A percentile compares a stretch with the other conserved stretches of the same genome.
phyloP scores from a whole-genome alignment of 1,140 invertebrate genomes.

The Ptiloglossa arizonensis region DNA sequence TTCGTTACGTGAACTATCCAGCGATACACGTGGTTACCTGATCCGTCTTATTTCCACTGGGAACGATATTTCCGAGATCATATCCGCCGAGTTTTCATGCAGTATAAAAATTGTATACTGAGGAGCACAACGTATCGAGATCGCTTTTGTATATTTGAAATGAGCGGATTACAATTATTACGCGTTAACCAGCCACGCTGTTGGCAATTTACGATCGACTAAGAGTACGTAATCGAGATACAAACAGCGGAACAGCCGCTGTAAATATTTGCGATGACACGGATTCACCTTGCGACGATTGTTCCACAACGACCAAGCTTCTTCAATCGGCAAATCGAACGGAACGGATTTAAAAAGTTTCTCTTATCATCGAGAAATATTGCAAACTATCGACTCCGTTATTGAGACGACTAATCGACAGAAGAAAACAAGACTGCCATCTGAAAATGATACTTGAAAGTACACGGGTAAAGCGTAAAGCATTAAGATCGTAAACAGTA shows the following conservation, averaged over 20 bases:
- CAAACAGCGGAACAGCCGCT: slow-evolving; percentile 21
- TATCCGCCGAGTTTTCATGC: too few relatives aligned
- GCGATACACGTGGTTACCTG: neutral
- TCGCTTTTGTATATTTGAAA: neutral
- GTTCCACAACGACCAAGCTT: neutral
- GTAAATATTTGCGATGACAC: slow-evolving; percentile 41
- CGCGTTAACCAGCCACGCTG: slow-evolving; percentile 17
- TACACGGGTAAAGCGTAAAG: neutral
- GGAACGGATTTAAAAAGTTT: neutral
- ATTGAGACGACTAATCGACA: too few relatives aligned
- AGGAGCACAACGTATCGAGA: neutral
- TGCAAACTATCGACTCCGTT: too few relatives aligned
- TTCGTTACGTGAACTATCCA: neutral
- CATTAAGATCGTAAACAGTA: neutral
- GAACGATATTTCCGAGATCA: neutral
- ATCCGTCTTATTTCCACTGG: neutral
- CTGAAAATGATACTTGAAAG: neutral
- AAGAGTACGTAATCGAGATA: slow-evolving; percentile 7
- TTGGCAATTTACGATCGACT: slow-evolving; percentile 6
- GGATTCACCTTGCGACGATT: slow-evolving; percentile 22
- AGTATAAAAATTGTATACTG: too few relatives aligned
- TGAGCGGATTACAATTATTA: neutral
- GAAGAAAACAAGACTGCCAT: too few relatives aligned
- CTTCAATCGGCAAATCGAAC: neutral
- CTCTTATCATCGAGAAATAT: neutral